Evolutionary conservation across 1,140 invertebrate genomes (phyloP), one percentile per base, ranked within the genome.

Genomic region (Telenomus remus): DNA sequence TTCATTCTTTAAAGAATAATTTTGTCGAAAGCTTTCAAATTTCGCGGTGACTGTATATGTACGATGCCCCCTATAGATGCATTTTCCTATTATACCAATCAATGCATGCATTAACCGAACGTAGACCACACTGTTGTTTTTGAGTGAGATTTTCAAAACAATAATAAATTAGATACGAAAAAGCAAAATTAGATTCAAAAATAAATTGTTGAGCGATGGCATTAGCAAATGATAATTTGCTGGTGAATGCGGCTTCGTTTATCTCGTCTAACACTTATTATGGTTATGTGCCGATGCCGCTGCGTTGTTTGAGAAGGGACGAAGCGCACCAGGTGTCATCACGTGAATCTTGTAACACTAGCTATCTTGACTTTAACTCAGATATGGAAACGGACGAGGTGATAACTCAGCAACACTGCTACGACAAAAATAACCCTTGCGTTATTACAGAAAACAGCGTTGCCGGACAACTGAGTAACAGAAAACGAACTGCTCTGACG

Each of bases 331-430:
- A 14, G 53, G n/a, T 6, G 37, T 19, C 35, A 43, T 0, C 19
- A 34, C 42, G 19, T 1, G 53, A 46, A 37, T 6, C 59, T 53
- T 16, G 34, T 51, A 59, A 33, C 12, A 27, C 6, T 6, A 14
- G 43, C 8, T 34, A 61, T 2, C 39, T 15, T 19, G 65, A 35
- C 56, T 64, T 49, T 54, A 74, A 78, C 57, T 59, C 74, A 37
- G 61, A 76, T 47, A 84, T 85, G 82, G 84, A 83, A 79, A 85
- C 68, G n/a, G 84, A 84, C 47, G 80, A 80, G 9, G 66, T 78
- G 27, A 61, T 64, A 35, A 53, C 43, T 35, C 59, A 27, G 19
- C 19, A 77, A 48, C 70, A 76, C 49, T 54, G 49, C 57, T 76
- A 78, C 73, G 6, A 27, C 19, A 39, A 66, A 75, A 83, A 83